Evolutionary conservation across 2,113 vertebrate genomes (phyloP).

Genomic region (Semicossyphus pulcher): DNA sequence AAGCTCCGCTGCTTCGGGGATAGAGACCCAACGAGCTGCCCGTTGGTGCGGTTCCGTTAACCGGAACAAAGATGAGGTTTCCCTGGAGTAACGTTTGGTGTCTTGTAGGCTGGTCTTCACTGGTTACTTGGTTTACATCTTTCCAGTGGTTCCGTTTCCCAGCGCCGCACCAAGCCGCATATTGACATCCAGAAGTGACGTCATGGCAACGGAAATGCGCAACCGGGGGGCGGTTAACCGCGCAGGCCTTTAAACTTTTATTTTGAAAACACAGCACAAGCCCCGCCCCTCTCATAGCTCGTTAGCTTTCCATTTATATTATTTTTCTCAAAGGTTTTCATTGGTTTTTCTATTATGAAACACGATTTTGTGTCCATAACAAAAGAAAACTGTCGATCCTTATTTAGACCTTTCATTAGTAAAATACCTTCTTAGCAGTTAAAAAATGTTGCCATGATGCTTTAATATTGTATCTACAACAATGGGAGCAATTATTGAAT

Average conservation of each 20-base stretch:
- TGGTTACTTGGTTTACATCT: conserved; percentile 73
- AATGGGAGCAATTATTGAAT: too few species aligned
- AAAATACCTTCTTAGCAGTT: too few species aligned
- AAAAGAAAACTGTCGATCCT: too few species aligned
- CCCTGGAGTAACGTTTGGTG: not conserved
- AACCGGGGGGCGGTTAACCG: conserved; percentile 11
- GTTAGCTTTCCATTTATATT: too few species aligned
- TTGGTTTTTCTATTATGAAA: too few species aligned
- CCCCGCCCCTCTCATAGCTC: too few species aligned
- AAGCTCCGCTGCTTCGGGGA: conserved; percentile 48
- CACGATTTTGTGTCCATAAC: too few species aligned
- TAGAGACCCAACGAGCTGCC: not conserved
- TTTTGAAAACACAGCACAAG: conserved; percentile 32
- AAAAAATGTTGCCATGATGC: too few species aligned
- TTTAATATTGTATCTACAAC: too few species aligned
- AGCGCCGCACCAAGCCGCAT: conserved; percentile 77
- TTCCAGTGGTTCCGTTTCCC: conserved; percentile 71
- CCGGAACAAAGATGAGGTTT: not conserved
- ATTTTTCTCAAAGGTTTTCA: not conserved
- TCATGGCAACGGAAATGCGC: conserved; percentile 76
- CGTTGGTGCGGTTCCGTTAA: not conserved
- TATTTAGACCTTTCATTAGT: too few species aligned
- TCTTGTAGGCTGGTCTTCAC: conserved; percentile 21
- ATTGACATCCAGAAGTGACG: conserved; percentile 85
- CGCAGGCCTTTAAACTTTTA: conserved; percentile 38